Evolutionary conservation across 2,113 vertebrate species (phyloP).

Genomic region (Coptodon bakossiorum): DNA sequence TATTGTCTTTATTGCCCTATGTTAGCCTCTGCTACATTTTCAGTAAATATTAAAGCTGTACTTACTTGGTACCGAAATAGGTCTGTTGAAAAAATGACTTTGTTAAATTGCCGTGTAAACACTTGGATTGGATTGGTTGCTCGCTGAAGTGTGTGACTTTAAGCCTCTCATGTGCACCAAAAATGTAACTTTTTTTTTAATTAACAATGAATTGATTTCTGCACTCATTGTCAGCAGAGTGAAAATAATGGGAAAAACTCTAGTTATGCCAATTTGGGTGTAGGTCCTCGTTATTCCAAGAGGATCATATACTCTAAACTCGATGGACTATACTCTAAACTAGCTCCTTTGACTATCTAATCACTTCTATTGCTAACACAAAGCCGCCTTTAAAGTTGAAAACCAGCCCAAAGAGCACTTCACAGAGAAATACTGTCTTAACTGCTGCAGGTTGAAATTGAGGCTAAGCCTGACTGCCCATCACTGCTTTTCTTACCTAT

Average conservation of each 20-base stretch:
- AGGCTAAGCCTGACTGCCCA: not conserved
- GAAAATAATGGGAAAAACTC: fast-evolving
- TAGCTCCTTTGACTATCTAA: not conserved
- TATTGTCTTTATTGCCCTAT: not conserved
- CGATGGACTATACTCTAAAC: not conserved
- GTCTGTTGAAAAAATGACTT: not conserved
- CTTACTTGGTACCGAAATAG: not conserved
- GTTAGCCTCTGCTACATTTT: not conserved
- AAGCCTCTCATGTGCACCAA: not conserved
- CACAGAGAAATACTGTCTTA: not conserved
- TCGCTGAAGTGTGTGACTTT: not conserved
- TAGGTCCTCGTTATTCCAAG: not conserved
- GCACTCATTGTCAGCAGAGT: not conserved
- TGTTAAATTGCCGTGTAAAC: not conserved
- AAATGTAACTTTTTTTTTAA: not conserved
- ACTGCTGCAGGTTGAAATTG: not conserved
- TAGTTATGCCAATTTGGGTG: not conserved
- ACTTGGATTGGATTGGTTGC: not conserved
- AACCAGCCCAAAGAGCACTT: not conserved
- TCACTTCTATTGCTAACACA: not conserved
- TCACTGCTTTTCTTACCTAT: not conserved
- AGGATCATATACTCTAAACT: not conserved
- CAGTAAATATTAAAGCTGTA: not conserved
- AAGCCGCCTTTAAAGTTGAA: not conserved
- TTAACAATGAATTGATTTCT: not conserved